Conservation (phyloP, 2,888 invertebrate species). For the Lepeophtheirus nordmannii region DNA sequence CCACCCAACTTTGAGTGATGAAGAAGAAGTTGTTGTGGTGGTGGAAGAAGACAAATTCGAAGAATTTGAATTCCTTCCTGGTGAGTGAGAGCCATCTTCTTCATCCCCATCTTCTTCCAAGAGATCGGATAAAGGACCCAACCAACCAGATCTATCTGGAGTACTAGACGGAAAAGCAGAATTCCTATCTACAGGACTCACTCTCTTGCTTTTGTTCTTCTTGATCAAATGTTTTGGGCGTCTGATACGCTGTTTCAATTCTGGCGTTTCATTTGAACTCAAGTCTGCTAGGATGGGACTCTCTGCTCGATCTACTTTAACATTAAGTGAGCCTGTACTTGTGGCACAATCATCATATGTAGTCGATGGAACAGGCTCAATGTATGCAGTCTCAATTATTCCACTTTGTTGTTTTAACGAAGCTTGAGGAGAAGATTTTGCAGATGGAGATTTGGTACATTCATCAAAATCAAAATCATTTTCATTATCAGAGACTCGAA, state of each 20-base stretch:
- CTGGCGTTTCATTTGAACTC: slow-evolving; percentile 13
- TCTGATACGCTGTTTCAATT: not conserved
- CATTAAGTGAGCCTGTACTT: not conserved
- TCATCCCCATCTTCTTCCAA: slow-evolving; percentile 12
- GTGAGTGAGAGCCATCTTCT: not conserved
- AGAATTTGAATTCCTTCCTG: not conserved
- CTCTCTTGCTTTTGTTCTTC: not conserved
- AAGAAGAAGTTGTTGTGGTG: not conserved
- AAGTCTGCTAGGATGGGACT: slow-evolving; percentile 2
- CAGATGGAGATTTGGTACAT: too few species aligned
- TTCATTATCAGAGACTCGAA: not conserved
- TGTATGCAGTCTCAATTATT: too few species aligned
- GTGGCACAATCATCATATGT: not conserved
- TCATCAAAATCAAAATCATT: too few species aligned
- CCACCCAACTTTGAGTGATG: not conserved
- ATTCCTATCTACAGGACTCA: not conserved
- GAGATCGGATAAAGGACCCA: slow-evolving; percentile 18
- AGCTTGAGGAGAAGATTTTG: too few species aligned
- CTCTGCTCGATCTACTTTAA: slow-evolving; percentile 4
- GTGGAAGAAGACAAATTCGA: slow-evolving; percentile 6
- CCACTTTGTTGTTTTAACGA: too few species aligned
- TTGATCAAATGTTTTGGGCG: not conserved
- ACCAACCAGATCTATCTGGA: not conserved
- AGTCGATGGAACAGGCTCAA: too few species aligned
- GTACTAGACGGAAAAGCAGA: slow-evolving; percentile 11